Conservation (phyloP, 2,113 vertebrate species). For the Nothoprocta perdicaria region DNA sequence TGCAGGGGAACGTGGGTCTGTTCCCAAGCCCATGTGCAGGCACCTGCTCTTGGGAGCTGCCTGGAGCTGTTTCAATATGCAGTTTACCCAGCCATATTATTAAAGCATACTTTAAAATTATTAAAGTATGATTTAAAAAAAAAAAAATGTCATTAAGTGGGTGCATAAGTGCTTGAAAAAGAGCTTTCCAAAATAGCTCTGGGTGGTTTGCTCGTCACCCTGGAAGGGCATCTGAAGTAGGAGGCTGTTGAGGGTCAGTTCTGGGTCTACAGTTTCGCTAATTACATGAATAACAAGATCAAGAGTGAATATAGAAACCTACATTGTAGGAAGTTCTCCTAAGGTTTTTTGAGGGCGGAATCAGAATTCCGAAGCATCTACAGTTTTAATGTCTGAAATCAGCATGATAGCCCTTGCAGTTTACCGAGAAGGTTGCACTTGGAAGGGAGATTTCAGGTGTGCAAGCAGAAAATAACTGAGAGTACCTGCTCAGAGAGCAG, state of each 20-base stretch:
- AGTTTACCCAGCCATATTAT: accelerated
- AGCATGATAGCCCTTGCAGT: not conserved
- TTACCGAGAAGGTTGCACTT: not conserved
- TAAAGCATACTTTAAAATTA: not conserved
- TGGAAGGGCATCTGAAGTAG: not conserved
- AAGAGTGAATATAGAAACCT: not conserved
- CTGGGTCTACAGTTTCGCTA: not conserved
- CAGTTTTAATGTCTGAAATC: not conserved
- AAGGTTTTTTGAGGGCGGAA: not conserved
- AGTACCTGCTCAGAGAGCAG: not conserved
- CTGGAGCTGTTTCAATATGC: not conserved
- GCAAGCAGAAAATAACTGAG: not conserved
- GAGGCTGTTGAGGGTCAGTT: not conserved
- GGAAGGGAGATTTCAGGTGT: not conserved
- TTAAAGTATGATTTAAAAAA: not conserved
- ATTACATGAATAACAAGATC: not conserved
- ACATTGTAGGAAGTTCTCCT: not conserved
- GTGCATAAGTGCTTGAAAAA: not conserved
- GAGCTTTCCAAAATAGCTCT: not conserved
- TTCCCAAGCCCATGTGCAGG: not conserved
- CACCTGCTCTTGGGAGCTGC: not conserved
- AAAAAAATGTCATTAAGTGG: not conserved
- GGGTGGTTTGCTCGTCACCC: not conserved
- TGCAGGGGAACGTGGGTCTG: not conserved
- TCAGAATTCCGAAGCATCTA: not conserved